These are phyloP conservation scores for Antidorcas marsupialis DNA, from an alignment of 2,113 vertebrate genomes.

Conservation along the genomic window DNA sequence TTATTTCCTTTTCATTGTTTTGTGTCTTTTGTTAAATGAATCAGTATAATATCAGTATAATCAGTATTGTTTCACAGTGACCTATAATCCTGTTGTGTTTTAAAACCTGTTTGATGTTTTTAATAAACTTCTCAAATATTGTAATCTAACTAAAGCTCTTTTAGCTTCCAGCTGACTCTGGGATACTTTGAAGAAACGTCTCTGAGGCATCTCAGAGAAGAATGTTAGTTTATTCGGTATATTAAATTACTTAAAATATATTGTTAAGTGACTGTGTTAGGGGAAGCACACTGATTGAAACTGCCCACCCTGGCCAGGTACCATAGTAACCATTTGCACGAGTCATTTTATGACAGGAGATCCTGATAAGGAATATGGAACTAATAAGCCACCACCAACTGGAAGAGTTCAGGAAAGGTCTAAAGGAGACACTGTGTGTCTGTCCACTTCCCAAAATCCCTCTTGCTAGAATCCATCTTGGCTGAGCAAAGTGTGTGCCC, in stretches of 20 bases:
- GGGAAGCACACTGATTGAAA: too few relatives aligned
- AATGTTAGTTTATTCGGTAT: background rate
- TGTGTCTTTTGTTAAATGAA: background rate
- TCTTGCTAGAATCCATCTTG: too few relatives aligned
- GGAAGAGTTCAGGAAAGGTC: too few relatives aligned
- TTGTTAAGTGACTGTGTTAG: background rate
- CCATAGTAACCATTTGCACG: too few relatives aligned
- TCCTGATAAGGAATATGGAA: too few relatives aligned
- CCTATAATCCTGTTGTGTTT: background rate
- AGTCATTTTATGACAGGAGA: too few relatives aligned
- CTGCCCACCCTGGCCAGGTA: too few relatives aligned
- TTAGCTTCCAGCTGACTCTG: background rate
- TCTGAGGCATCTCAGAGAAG: background rate
- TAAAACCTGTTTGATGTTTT: background rate
- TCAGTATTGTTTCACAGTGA: background rate
- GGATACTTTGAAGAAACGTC: background rate
- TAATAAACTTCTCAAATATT: background rate
- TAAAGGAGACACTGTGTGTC: too few relatives aligned
- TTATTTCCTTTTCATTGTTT: background rate
- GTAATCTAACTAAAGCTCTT: background rate
- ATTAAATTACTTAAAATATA: background rate
- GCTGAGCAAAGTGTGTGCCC: rapidly evolving
- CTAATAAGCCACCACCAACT: too few relatives aligned
- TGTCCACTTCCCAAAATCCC: too few relatives aligned
- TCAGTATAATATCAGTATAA: background rate